Percentiles rank a stretch among this genome's conserved stretches.
These are phyloP conservation scores for Adelges cooleyi DNA, from an alignment of 1,140 invertebrate genomes.

Conservation along the genomic window DNA sequence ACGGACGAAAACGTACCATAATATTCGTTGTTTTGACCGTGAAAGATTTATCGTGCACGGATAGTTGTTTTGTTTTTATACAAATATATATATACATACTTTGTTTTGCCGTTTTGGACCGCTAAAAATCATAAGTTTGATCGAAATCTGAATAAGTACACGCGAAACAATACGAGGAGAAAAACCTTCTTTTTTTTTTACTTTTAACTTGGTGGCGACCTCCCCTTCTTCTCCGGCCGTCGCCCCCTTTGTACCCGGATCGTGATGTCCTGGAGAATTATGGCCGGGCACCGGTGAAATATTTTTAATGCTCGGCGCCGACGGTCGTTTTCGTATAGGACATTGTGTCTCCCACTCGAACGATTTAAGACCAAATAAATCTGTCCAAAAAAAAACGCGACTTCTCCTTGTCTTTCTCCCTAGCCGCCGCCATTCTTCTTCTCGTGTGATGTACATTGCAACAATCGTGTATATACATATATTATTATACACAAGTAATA, in stretches of 20 bases:
- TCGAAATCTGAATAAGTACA: conserved; percentile 17
- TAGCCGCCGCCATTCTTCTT: not conserved
- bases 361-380: conserved; percentile 17
- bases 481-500: too few relatives aligned
- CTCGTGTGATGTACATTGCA: too few relatives aligned
- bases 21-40: not conserved
- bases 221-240: not conserved
- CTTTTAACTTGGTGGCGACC: not conserved
- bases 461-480: too few relatives aligned
- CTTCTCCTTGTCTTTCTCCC: not conserved
- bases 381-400: not conserved
- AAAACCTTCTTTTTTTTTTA: not conserved
- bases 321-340: not conserved
- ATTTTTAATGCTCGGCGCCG: conserved; percentile 2
- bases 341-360: not conserved
- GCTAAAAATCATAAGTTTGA: conserved; percentile 1
- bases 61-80: too few relatives aligned
- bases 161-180: not conserved
- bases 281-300: not conserved
- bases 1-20: too few relatives aligned
- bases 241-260: not conserved
- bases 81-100: too few relatives aligned
- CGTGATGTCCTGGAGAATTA: not conserved
- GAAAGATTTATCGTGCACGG: not conserved
- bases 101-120: not conserved